phyloP scores from a whole-genome alignment of 2,113 vertebrate species.

The Heptranchias perlo region DNA sequence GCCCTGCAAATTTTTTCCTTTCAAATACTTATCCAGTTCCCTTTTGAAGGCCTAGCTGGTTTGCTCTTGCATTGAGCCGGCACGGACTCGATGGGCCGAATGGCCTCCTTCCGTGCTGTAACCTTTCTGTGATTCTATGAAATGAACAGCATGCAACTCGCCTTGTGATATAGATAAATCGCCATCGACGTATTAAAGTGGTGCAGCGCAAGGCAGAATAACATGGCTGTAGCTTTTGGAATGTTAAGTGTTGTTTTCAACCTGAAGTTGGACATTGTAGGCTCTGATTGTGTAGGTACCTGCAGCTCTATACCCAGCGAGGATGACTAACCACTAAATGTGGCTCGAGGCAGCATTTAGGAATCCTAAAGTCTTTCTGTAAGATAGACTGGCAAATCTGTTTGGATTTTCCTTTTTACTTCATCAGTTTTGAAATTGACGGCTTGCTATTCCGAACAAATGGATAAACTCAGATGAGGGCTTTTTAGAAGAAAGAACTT shows the following conservation, averaged over 20 bases:
- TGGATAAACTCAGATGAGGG: too few species aligned
- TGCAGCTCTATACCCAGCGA: background rate
- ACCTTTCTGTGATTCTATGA: too few species aligned
- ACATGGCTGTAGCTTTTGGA: background rate
- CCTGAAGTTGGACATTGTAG: background rate
- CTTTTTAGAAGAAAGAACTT: too few species aligned
- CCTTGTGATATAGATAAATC: background rate
- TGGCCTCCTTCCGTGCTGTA: too few species aligned
- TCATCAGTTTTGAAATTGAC: background rate
- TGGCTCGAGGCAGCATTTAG: background rate
- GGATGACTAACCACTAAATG: background rate
- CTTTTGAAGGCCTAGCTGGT: too few species aligned
- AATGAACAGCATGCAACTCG: too few species aligned
- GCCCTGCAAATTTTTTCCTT: too few species aligned
- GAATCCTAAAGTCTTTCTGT: background rate
- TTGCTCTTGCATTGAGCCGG: too few species aligned
- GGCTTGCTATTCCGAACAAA: background rate
- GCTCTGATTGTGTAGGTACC: background rate
- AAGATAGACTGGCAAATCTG: too few species aligned
- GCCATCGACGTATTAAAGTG: background rate
- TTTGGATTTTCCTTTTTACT: too few species aligned
- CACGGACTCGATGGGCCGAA: too few species aligned
- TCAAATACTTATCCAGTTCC: too few species aligned
- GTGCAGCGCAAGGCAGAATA: background rate
- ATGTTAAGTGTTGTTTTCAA: background rate